Conservation (phyloP, 2,113 vertebrate species). For the Catharus minimus region DNA sequence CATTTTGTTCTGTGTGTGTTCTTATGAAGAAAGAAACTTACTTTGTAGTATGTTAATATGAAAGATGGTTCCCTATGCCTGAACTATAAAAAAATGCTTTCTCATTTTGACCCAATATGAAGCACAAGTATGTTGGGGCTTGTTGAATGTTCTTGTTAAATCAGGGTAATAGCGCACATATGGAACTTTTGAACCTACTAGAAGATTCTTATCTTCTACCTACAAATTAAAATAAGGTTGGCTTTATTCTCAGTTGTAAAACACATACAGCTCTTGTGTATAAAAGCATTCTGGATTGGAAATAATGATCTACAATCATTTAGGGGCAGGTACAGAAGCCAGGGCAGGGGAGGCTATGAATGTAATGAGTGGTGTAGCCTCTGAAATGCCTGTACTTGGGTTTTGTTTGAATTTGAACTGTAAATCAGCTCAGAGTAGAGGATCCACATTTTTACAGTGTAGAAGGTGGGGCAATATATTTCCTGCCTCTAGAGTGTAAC, state of each 20-base stretch:
- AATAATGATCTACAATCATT: background rate
- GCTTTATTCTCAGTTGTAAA: background rate
- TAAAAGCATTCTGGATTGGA: background rate
- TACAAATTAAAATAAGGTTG: background rate
- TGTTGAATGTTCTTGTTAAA: background rate
- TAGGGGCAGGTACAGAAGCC: background rate
- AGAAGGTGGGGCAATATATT: background rate
- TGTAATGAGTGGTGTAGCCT: background rate
- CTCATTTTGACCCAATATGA: background rate
- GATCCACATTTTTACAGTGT: background rate
- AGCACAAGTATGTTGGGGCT: background rate
- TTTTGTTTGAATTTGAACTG: background rate
- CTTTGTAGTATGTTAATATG: background rate
- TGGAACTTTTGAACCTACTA: background rate
- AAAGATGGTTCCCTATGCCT: background rate
- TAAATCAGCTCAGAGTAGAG: background rate
- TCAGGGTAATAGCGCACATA: background rate
- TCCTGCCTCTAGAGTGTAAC: background rate
- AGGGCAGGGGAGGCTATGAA: background rate
- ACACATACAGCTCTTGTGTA: background rate
- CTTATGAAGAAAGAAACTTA: background rate
- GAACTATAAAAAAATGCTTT: background rate
- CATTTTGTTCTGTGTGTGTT: background rate
- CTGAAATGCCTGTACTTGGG: background rate
- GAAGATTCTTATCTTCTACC: background rate